Evolutionary conservation across 2,797 vertebrate genomes (phyloP).

Genomic region (Erpetoichthys calabaricus): DNA sequence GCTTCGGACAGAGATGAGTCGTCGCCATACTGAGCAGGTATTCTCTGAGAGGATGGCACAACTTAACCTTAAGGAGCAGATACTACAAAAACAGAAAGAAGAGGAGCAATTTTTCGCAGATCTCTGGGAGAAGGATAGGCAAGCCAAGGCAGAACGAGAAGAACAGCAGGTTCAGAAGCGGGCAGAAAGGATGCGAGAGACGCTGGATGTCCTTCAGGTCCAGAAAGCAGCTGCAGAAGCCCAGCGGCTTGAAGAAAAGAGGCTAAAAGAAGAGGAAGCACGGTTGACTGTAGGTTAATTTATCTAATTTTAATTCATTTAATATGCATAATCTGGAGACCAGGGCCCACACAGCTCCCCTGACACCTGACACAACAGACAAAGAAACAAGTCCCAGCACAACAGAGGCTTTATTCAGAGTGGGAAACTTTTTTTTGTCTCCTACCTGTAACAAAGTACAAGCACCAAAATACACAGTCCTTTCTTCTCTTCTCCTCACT

Average conservation of each 20-base stretch:
- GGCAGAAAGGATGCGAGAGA: constrained; percentile 22
- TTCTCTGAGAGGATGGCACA: constrained; percentile 49
- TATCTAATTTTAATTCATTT: too few species aligned
- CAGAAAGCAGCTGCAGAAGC: constrained; percentile 43
- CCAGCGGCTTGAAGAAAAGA: constrained; percentile 26
- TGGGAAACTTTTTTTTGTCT: too few species aligned
- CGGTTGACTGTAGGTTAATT: constrained; percentile 41
- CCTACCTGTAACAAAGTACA: too few species aligned
- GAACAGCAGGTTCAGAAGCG: constrained; percentile 15
- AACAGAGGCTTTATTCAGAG: too few species aligned
- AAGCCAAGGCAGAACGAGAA: constrained; percentile 52
- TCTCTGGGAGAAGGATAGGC: constrained; percentile 60
- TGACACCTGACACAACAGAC: too few species aligned
- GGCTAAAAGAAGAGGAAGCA: constrained; percentile 57
- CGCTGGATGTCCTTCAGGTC: constrained; percentile 24
- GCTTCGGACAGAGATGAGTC: constrained; percentile 30
- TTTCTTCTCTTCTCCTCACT: too few species aligned
- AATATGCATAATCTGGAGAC: too few species aligned
- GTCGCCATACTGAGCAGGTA: constrained; percentile 33
- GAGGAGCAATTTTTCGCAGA: constrained; percentile 51
- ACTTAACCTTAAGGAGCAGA: constrained; percentile 39
- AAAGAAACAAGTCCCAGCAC: too few species aligned
- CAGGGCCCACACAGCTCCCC: too few species aligned
- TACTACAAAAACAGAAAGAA: constrained; percentile 27
- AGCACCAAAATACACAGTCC: too few species aligned